These are phyloP conservation scores for Otolemur garnettii DNA, from an alignment of 2,113 vertebrate species.

Conservation along the genomic window DNA sequence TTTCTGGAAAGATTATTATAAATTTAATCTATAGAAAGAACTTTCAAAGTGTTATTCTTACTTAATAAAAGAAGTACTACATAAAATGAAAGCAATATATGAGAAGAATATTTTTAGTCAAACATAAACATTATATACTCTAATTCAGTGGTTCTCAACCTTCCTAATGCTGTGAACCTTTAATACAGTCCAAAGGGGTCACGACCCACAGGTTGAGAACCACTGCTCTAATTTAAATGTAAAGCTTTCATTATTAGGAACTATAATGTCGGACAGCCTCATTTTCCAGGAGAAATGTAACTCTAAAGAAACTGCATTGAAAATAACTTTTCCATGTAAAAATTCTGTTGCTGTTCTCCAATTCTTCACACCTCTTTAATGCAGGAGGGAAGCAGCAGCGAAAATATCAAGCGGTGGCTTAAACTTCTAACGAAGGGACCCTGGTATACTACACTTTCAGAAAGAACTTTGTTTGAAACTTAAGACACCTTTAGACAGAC, in stretches of 20 bases:
- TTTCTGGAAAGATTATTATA: conserved; percentile 11
- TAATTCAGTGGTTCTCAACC: no score
- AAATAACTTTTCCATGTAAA: not conserved
- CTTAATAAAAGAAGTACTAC: not conserved
- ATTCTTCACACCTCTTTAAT: not conserved
- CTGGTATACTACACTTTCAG: not conserved
- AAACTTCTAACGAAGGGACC: not conserved
- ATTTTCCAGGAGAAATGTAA: not conserved
- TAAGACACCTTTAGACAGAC: not conserved
- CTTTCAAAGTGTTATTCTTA: not conserved
- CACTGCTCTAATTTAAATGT: no score
- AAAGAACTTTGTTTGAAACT: not conserved
- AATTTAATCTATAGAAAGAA: conserved; percentile 15
- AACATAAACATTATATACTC: not conserved
- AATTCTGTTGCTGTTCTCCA: not conserved
- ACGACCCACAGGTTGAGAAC: no score
- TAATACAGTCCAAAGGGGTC: no score
- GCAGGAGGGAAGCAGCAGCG: not conserved
- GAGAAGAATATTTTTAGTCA: not conserved
- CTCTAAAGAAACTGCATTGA: not conserved
- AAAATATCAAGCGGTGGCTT: not conserved
- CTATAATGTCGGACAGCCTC: not conserved
- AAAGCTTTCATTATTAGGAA: not conserved
- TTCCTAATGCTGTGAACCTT: no score
- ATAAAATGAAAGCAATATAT: not conserved